Evolutionary conservation across 2,797 vertebrate genomes (phyloP).

Genomic region (Otus scops): DNA sequence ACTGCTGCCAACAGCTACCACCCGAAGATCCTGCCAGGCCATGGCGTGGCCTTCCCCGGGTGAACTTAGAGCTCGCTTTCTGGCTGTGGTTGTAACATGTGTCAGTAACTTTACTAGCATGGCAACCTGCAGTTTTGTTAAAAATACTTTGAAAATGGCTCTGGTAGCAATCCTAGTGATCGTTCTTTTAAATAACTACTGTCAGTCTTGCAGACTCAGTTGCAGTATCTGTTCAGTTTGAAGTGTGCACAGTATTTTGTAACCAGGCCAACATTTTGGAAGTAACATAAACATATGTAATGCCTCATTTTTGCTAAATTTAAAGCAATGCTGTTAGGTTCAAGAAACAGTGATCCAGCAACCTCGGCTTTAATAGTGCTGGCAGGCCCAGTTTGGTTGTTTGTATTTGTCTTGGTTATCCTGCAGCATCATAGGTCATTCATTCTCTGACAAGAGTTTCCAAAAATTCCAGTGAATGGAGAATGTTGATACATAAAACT

Average conservation of each 20-base stretch:
- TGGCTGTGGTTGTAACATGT: neutral
- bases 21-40: neutral
- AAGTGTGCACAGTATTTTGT: neutral
- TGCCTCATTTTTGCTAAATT: neutral
- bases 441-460: constrained; percentile 7
- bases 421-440: neutral
- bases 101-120: neutral
- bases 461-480: constrained; percentile 45
- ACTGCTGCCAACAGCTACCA: neutral
- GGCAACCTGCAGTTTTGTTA: neutral
- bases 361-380: neutral
- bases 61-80: neutral
- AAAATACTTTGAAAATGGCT: neutral
- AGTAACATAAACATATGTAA: neutral
- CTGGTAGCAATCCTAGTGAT: neutral
- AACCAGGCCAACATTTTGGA: neutral
- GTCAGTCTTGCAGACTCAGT: neutral
- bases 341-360: neutral
- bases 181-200: neutral
- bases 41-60: accelerated
- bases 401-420: neutral
- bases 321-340: neutral
- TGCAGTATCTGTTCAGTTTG: neutral
- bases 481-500: constrained; percentile 23
- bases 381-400: neutral